Evolutionary conservation across 1,140 invertebrate species (phyloP), one percentile per base, ranked within the genome.

Genomic region (Pteromalus puparum): DNA sequence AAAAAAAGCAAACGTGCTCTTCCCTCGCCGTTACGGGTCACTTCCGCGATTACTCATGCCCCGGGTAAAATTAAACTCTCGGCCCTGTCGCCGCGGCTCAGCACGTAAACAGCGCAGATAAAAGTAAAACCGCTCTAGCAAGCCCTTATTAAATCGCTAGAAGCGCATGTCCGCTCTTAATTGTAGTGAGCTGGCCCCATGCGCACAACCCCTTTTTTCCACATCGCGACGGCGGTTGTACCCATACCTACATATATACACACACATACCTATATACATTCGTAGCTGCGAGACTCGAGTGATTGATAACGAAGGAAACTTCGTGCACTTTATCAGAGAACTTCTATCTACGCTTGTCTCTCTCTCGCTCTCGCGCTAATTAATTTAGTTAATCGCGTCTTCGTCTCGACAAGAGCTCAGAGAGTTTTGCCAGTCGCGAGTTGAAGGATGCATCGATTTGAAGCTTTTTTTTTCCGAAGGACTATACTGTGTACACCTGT

Each of bases 371-470:
- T 78, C 18, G 53, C 30, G 53, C 73, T 89, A 89, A 90, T 90
- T 89, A 90, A 89, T 89, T 89, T 86, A 87, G 85, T 90, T 89
- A 90, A 90, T 89, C 88, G 89, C 88, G 89, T 86, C 80, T 81
- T n/a, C 53, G 18, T 61, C 21, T n/a, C 6, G 15, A 42, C 38
- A 42, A 6, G 6, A 21, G 6, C 1, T 0, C 5, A n/a, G 53
- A 61, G 53, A 61, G 53, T 61, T 61, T 61, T 61, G 53, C 7
- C 38, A 42, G 38, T 42, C 10, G 38, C 10, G 38, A 42, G 38
- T 42, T 42, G 38, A 42, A 7, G 10, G 38, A 42, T 42, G 38
- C 10, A 42, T 42, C 38, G 38, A 42, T 42, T 42, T 9, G 30
- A 34, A 5, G 30, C 30, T 34, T 34, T 34, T 34, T 34, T 34